Percentiles rank a stretch among this genome's conserved stretches.
Evolutionary conservation across 2,113 vertebrate genomes (phyloP).

Genomic region (Microcebus murinus): DNA sequence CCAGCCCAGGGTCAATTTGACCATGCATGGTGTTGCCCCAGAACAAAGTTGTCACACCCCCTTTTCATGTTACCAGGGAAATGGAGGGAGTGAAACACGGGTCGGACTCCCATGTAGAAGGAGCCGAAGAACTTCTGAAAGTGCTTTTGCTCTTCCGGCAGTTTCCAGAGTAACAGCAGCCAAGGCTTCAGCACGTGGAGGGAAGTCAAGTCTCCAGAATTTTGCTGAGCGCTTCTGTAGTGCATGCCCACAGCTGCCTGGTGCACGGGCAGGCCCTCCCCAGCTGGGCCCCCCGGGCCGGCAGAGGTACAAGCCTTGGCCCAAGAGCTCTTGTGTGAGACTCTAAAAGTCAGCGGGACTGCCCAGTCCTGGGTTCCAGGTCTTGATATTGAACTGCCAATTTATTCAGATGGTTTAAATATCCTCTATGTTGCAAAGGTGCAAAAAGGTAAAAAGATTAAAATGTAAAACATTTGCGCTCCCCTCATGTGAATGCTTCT

Average conservation of each 20-base stretch:
- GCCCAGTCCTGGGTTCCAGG: too few species aligned
- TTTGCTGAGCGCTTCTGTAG: rapidly evolving
- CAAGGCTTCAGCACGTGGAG: too few species aligned
- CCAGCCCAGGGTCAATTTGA: background rate
- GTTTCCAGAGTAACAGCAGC: background rate
- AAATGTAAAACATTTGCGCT: background rate
- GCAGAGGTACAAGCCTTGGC: background rate
- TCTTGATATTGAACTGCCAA: background rate
- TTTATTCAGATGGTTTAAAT: background rate
- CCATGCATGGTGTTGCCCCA: too few species aligned
- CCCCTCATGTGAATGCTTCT: rapidly evolving
- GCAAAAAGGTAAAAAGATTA: background rate
- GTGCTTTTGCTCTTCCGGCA: background rate
- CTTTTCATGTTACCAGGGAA: background rate
- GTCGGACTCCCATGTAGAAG: background rate
- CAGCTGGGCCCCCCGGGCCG: background rate
- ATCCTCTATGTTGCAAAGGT: background rate
- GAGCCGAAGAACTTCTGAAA: background rate
- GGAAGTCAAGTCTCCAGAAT: background rate
- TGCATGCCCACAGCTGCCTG: background rate
- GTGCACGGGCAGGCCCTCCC: background rate
- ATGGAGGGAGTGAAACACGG: background rate
- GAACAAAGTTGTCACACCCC: background rate
- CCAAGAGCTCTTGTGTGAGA: background rate
- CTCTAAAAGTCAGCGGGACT: background rate